Conservation (phyloP, 2,888 invertebrate genomes). For the Cryptosula pallasiana region DNA sequence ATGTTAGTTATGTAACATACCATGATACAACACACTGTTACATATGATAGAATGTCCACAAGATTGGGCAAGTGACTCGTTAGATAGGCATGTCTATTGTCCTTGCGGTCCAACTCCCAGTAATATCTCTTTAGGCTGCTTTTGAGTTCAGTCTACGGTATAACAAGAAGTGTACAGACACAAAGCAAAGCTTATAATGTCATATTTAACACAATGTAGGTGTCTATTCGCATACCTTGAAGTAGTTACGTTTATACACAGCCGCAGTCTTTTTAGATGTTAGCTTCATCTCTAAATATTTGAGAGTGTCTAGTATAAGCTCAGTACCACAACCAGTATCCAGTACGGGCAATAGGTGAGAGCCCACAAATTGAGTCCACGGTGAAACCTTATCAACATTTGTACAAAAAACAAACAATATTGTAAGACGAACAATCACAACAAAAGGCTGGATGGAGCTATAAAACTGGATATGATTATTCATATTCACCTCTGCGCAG, state of each 20-base stretch:
- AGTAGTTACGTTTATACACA: constrained; percentile 8
- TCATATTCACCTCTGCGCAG: constrained; percentile 40
- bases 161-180: too few species aligned
- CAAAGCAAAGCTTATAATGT: too few species aligned
- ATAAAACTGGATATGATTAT: too few species aligned
- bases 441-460: too few species aligned
- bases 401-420: too few species aligned
- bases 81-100: background rate
- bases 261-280: background rate
- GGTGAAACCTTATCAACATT: constrained; percentile 45
- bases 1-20: background rate
- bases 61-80: constrained; percentile 14
- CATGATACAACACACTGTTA: background rate
- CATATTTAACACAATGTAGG: too few species aligned
- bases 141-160: too few species aligned
- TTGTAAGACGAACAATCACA: too few species aligned
- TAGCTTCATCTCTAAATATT: background rate
- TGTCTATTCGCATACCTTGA: too few species aligned
- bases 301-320: background rate
- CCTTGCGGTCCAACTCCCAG: background rate
- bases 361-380: constrained; percentile 89
- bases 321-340: constrained; percentile 30
- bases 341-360: constrained; percentile 65
- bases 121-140: background rate
- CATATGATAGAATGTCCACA: background rate